Percentiles rank a stretch among this genome's conserved stretches.
phyloP scores from a whole-genome alignment of 64 coral and sea anemone genomes.

The Catalaphyllia jardinei region DNA sequence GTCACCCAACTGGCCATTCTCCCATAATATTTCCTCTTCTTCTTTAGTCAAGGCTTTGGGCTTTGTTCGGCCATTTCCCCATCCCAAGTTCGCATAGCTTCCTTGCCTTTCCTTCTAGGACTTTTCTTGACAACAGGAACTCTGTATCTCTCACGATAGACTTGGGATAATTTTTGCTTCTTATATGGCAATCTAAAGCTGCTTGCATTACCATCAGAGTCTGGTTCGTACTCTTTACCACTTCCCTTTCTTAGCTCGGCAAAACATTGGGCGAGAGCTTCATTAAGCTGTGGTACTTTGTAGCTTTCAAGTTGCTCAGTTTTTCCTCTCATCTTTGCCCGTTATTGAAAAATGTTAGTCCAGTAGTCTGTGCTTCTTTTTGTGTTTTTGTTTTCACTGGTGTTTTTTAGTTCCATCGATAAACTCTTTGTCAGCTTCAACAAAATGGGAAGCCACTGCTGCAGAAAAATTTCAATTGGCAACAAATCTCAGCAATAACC shows the following conservation, averaged over 20 bases:
- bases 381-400: background rate
- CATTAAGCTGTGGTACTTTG: background rate
- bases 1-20: too few relatives aligned
- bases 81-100: too few relatives aligned
- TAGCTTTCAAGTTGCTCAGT: too few relatives aligned
- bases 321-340: too few relatives aligned
- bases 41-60: background rate
- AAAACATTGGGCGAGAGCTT: background rate
- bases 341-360: too few relatives aligned
- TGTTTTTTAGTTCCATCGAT: background rate
- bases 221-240: too few relatives aligned
- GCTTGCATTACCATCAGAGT: too few relatives aligned
- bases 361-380: background rate
- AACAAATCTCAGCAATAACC: too few relatives aligned
- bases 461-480: background rate
- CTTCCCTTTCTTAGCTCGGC: background rate
- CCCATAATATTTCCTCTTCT: constrained; percentile 46
- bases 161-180: too few relatives aligned
- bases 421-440: background rate
- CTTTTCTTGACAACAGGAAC: background rate
- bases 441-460: constrained; percentile 1
- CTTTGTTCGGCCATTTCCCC: too few relatives aligned
- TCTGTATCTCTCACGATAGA: too few relatives aligned
- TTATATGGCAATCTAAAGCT: background rate
- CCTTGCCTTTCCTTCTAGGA: too few relatives aligned